Evolutionary conservation across 1,140 invertebrate species (phyloP).

Genomic region (Penaeus vannamei): DNA sequence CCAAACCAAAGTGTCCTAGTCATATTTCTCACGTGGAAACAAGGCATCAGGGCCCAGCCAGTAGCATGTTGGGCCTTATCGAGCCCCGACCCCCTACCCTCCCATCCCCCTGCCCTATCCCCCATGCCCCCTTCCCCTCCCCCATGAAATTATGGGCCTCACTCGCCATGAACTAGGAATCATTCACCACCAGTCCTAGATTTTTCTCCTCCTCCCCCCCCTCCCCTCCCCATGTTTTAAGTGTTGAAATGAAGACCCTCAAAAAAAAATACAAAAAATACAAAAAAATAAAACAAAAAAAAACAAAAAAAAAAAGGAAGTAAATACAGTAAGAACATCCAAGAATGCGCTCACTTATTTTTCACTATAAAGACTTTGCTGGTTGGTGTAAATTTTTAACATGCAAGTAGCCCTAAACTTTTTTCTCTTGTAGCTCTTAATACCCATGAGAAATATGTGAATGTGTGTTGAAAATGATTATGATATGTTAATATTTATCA

Average conservation of each 20-base stretch:
- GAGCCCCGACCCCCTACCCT: constrained; percentile 49
- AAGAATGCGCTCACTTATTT: constrained; percentile 59
- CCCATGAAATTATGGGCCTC: constrained; percentile 27
- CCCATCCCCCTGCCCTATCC: constrained; percentile 20
- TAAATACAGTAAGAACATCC: constrained; percentile 39
- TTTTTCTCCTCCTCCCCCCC: constrained; percentile 20
- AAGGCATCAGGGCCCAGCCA: constrained; percentile 59
- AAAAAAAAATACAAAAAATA: constrained; percentile 39
- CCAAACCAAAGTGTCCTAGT: constrained; percentile 67
- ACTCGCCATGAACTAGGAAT: not conserved
- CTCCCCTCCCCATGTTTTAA: constrained; percentile 54
- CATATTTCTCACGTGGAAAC: constrained; percentile 62
- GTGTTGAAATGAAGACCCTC: constrained; percentile 54
- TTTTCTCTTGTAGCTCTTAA: constrained; percentile 64
- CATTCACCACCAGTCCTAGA: constrained; percentile 3
- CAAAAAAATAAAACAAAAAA: constrained; percentile 9
- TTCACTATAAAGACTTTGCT: constrained; percentile 63
- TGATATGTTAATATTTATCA: constrained; percentile 64
- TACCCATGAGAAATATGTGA: constrained; percentile 62
- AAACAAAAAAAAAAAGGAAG: constrained; percentile 37
- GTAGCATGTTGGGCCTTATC: constrained; percentile 47
- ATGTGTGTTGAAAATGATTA: constrained; percentile 64
- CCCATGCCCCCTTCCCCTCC: constrained; percentile 36
- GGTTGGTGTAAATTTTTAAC: constrained; percentile 66
- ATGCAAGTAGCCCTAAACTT: constrained; percentile 65